Base-by-base conservation (phyloP, 2,888 invertebrate genomes). In the Lydus trimaculatus region DNA sequence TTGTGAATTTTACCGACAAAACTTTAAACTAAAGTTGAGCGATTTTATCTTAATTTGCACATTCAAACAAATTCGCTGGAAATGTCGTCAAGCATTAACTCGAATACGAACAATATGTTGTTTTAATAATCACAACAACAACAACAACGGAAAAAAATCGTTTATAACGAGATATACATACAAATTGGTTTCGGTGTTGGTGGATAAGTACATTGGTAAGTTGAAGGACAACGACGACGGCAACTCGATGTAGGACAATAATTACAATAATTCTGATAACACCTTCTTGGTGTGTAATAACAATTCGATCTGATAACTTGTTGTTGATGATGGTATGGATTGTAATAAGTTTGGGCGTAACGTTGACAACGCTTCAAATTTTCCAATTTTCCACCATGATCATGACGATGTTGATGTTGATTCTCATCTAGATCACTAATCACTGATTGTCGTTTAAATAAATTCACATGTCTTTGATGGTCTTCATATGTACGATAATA, bases 171-270 rank as follows among this genome's bases (percentile, higher is more conserved):
- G 28, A 28, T 4, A 25, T 61, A 61, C 61, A 15, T 61, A 61
- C 61, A 39, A 25, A 28, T 64, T 8, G 63, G 59, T n/a, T 60
- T 52, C n/a, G 64, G 63, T 20, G 17, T 67, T 13, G 58, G 59
- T 31, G 64, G 58, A 59, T 43, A 48, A 43, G 25, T 48, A 25
- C 31, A 63, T 25, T 43, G 33, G 52, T 43, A 39, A 23, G 25
- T 36, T 15, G 36, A 60, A 4, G 76, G 73, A 67, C 79, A 80
- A 61, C 76, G 61, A 48, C 78, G 75, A 61, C 75, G 67, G 62
- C 80, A 80, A 36, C 62, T 72, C 3, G 75, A 72, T 17, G 75
- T 75, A 6, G 76, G 76, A 66, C 79, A 79, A 28, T 73, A 67
- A 28, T 63, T 36, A 58, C 78, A 80, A 63, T 77, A 79, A 59